Conservation (phyloP, 2,797 vertebrate genomes). For the Epinephelus malabaricus region DNA sequence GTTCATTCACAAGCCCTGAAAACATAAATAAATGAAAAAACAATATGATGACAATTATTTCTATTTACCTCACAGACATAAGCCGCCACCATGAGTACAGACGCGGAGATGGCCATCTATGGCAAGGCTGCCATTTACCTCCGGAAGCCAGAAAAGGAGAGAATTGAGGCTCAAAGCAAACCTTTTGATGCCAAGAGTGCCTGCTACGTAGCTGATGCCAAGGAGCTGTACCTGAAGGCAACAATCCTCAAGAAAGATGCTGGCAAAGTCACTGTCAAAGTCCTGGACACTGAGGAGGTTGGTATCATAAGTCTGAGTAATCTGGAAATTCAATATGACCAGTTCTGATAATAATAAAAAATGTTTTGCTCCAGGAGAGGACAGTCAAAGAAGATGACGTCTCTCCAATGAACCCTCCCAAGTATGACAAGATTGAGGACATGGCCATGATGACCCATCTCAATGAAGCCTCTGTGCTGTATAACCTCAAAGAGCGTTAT, state of each 20-base stretch:
- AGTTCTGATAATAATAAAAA: background rate
- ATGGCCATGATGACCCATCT: conserved; percentile 86
- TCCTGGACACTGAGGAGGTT: conserved; percentile 72
- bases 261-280: conserved; percentile 88
- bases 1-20: background rate
- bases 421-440: conserved; percentile 86
- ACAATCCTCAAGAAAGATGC: conserved; percentile 84
- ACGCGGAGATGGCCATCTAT: conserved; percentile 86
- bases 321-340: background rate
- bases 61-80: conserved; percentile 38
- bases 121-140: conserved; percentile 88
- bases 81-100: conserved; percentile 85
- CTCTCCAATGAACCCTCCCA: conserved; percentile 83
- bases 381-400: conserved; percentile 88
- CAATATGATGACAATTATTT: too few relatives aligned
- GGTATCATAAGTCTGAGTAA: conserved; percentile 20
- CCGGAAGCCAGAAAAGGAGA: conserved; percentile 89
- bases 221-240: conserved; percentile 89
- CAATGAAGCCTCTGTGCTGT: conserved; percentile 89
- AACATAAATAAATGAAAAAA: too few relatives aligned
- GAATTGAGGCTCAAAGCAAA: conserved; percentile 88
- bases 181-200: conserved; percentile 90
- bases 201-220: conserved; percentile 86
- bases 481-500: conserved; percentile 96
- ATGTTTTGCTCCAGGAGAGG: conserved; percentile 73